Base-by-base conservation (phyloP, 2,888 invertebrate species). In the Patella caerulea region DNA sequence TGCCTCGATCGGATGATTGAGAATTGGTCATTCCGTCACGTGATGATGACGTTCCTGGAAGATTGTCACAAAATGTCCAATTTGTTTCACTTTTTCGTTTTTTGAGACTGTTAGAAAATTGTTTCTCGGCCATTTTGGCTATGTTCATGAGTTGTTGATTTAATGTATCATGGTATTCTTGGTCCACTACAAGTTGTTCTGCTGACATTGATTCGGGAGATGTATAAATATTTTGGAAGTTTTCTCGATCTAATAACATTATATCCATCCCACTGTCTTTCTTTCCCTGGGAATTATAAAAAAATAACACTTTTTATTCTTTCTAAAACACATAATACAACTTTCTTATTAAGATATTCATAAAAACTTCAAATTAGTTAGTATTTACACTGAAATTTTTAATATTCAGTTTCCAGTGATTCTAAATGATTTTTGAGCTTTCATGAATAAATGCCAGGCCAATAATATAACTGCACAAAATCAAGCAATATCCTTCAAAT, bases 231-330 rank as follows among this genome's bases (percentile, higher is more conserved):
- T 65, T 65, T 65, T 65, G 65, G 19, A 65, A 65, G 65, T 65
- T 65, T 24, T 65, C 65, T n/a, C 65, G 7, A 12, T 65, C 65
- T 65, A 65, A 15, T 65, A 65, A 65, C 65, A 65, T 65, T 65
- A 65, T 65, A 19, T 65, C 65, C 65, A 65, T 65, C 11, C 24
- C 65, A 65, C 65, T 65, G 15, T 65, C 65, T 65, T 65, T 65
- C 65, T 65, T 65, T 5, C 65, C 65, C 65, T 65, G 65, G 11
- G 4, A 65, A 12, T 45, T 45, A 45, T 7, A 45, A 9, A 45
- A 2, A 45, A 45, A 45, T 45, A 34, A 5, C 34, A 34, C 4
- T 4, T 5, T 34, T 34, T 34, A 34, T 34, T 34, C 34, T 5
- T 34, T 5, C 4, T 34, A 9, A 45, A 45, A 45, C 45, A 45